A percentile compares a stretch with the other conserved stretches of the same genome.
Conservation (phyloP, 2,888 invertebrate genomes). For the Terebella lapidaria region DNA sequence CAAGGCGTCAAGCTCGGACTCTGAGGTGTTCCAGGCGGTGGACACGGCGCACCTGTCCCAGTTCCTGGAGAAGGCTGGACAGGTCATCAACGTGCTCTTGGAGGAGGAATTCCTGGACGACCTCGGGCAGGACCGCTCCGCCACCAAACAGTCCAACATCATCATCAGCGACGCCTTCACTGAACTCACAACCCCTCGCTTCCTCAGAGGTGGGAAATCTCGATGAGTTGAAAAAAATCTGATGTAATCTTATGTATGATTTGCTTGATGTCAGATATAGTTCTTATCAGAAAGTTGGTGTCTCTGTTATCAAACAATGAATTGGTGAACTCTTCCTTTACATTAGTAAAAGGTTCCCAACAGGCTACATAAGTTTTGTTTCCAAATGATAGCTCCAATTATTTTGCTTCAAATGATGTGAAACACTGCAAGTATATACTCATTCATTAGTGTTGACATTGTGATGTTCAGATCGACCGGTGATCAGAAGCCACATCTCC, state of each 20-base stretch:
- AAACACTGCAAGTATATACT: too few relatives aligned
- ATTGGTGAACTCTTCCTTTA: too few relatives aligned
- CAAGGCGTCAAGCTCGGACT: not conserved
- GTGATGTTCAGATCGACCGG: constrained; percentile 44
- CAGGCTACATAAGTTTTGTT: too few relatives aligned
- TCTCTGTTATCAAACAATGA: too few relatives aligned
- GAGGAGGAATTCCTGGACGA: constrained; percentile 36
- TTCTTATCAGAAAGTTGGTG: too few relatives aligned
- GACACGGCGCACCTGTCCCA: constrained; percentile 35
- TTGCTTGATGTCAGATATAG: too few relatives aligned
- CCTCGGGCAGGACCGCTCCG: constrained; percentile 16
- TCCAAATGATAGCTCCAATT: too few relatives aligned
- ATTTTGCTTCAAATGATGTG: too few relatives aligned
- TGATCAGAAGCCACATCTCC: constrained; percentile 40
- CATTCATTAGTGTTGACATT: too few relatives aligned
- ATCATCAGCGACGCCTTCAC: constrained; percentile 39
- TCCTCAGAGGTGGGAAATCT: constrained; percentile 35
- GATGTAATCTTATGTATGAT: too few relatives aligned
- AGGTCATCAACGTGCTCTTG: constrained; percentile 41
- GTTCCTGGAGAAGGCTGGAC: constrained; percentile 48
- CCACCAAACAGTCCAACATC: constrained; percentile 32
- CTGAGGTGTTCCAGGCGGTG: constrained; percentile 14
- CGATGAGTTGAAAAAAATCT: too few relatives aligned
- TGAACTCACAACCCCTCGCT: constrained; percentile 30
- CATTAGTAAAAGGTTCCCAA: too few relatives aligned